phyloP scores from a whole-genome alignment of 2,113 vertebrate genomes.

The Leptocoma aspasia region DNA sequence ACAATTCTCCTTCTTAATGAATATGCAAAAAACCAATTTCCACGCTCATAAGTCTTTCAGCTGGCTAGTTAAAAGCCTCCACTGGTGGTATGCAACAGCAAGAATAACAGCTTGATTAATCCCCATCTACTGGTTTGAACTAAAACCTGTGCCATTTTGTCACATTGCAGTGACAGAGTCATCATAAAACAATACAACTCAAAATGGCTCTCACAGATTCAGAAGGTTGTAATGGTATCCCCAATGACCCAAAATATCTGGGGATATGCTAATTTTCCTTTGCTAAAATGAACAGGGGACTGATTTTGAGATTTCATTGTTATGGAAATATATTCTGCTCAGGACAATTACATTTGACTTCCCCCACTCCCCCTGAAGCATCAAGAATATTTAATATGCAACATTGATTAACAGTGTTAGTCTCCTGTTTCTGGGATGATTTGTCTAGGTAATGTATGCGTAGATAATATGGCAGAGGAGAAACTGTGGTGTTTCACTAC shows the following conservation, averaged over 20 bases:
- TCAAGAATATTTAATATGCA: conserved; percentile 29
- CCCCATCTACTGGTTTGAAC: not conserved
- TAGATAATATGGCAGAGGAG: not conserved
- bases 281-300: not conserved
- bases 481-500: not conserved
- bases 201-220: not conserved
- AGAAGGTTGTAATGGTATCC: not conserved
- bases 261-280: conserved; percentile 21
- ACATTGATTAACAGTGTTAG: not conserved
- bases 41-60: not conserved
- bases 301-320: conserved; percentile 6
- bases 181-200: conserved; percentile 6
- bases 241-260: conserved; percentile 14
- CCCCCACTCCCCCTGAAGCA: not conserved
- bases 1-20: conserved; percentile 33
- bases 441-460: not conserved
- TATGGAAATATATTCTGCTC: conserved; percentile 5
- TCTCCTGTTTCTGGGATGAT: conserved; percentile 14
- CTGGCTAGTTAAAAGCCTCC: conserved; percentile 32
- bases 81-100: not conserved
- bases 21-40: conserved; percentile 2
- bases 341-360: not conserved
- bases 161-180: conserved; percentile 3
- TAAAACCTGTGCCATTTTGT: not conserved
- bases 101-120: conserved; percentile 44